Base-by-base conservation (phyloP, 2,888 invertebrate species). In the Drosophila borealis region DNA sequence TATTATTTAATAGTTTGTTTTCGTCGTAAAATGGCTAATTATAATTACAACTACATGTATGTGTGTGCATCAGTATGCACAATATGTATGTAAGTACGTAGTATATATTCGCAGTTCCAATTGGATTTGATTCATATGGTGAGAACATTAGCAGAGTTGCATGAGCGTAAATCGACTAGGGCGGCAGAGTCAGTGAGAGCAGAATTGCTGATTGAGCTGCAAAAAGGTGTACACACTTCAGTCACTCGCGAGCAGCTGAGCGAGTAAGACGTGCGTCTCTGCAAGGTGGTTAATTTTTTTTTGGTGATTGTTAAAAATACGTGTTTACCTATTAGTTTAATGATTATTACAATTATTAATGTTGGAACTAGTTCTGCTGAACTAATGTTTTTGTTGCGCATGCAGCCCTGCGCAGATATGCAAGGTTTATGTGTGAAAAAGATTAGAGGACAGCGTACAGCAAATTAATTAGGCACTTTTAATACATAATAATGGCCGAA, bases 401-500 rank as follows among this genome's bases (percentile, higher is more conserved):
- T 49, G 71, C 57, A 70, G 70, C 81, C 88, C 88, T 87, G 73
- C 65, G 70, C 76, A 79, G 68, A 75, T 69, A 70, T 78, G 78
- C 63, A 73, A 78, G 79, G 73, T 65, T 74, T 74, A 80, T 70
- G 63, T 81, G 71, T 82, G 71, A 73, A 82, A 81, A 86, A 81
- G 70, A 69, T 81, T 70, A 62, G 59, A 63, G 53, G 64, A 41
- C 51, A 73, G 49, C 50, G 37, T 54, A 48, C 44, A 76, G 69
- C 62, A 83, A 74, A 81, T 61, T 86, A 88, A 88, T 83, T 83
- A 83, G 67, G 69, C 62, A 81, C 53, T 63, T 50, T 14, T 62
- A 74, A 66, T 69, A 80, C 78, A 81, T 76, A 82, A 88, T 70
- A 64, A 93, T 93, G 93, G 92, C 92, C 70, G 93, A 93, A 89